Percentiles rank a stretch among this genome's conserved stretches.
phyloP scores from a whole-genome alignment of 2,888 invertebrate species.

The Cephus pygmeus region DNA sequence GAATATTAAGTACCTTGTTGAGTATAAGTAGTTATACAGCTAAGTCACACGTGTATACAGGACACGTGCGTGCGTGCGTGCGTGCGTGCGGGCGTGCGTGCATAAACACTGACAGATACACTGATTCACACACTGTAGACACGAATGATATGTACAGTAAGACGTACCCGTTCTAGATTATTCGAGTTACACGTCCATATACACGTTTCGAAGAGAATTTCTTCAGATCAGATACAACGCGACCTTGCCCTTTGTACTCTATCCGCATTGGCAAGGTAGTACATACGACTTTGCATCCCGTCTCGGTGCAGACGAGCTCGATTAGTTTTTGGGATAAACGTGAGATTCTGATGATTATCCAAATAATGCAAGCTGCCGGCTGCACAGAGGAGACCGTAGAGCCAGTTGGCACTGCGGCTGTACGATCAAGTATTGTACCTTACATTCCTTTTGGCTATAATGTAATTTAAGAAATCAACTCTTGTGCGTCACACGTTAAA shows the following conservation, averaged over 20 bases:
- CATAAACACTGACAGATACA: slow-evolving; percentile 26
- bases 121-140: neutral
- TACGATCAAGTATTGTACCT: slow-evolving; percentile 66
- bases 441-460: slow-evolving; percentile 67
- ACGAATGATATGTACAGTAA: neutral
- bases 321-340: neutral
- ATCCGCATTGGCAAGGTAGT: neutral
- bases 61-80: slow-evolving; percentile 4
- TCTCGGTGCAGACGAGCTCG: neutral
- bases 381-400: slow-evolving; percentile 45
- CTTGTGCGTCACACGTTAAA: neutral
- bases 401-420: slow-evolving; percentile 53
- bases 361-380: slow-evolving; percentile 55
- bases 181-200: slow-evolving; percentile 13
- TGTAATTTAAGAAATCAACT: slow-evolving; percentile 44
- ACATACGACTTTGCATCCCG: neutral
- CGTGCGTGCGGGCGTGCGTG: slow-evolving; percentile 10
- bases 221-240: slow-evolving; percentile 31
- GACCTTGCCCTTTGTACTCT: slow-evolving; percentile 31
- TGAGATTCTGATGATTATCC: neutral
- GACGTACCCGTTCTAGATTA: slow-evolving; percentile 20
- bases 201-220: slow-evolving; percentile 12
- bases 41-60: slow-evolving; percentile 35
- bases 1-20: slow-evolving; percentile 64
- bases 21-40: slow-evolving; percentile 60